phyloP scores from a whole-genome alignment of 2,113 vertebrate genomes.

The Albula goreensis region DNA sequence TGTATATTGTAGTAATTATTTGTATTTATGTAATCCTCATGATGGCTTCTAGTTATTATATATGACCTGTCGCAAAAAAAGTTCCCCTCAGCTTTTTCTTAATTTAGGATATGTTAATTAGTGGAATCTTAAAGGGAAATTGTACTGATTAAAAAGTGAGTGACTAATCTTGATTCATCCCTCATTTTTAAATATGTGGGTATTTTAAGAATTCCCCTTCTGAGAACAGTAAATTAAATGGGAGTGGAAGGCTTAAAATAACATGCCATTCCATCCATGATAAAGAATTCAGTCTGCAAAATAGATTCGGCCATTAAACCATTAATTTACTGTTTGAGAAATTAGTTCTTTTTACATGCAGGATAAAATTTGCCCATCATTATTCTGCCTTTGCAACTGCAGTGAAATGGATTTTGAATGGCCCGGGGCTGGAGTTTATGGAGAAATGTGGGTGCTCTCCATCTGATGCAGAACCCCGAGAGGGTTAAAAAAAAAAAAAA shows the following conservation, averaged over 20 bases:
- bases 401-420: slow-evolving; percentile 8
- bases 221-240: not conserved
- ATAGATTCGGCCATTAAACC: not conserved
- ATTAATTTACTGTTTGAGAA: not conserved
- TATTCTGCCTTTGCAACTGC: not conserved
- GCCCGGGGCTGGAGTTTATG: slow-evolving; percentile 24
- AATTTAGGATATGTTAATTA: not conserved
- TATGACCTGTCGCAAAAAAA: not conserved
- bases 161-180: not conserved
- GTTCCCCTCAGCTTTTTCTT: not conserved
- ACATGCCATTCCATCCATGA: not conserved
- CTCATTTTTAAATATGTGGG: slow-evolving; percentile 9
- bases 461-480: slow-evolving; percentile 21
- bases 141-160: not conserved
- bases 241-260: not conserved
- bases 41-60: not conserved
- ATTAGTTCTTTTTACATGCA: not conserved
- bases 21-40: too few relatives aligned
- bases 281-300: not conserved
- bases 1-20: not conserved
- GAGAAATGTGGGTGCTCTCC: slow-evolving; percentile 16
- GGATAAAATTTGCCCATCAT: slow-evolving; percentile 11
- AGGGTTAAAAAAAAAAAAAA: slow-evolving; percentile 2
- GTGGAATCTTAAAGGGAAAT: not conserved
- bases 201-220: not conserved